Conservation (phyloP, 1,140 invertebrate species). For the Bombus balteatus region DNA sequence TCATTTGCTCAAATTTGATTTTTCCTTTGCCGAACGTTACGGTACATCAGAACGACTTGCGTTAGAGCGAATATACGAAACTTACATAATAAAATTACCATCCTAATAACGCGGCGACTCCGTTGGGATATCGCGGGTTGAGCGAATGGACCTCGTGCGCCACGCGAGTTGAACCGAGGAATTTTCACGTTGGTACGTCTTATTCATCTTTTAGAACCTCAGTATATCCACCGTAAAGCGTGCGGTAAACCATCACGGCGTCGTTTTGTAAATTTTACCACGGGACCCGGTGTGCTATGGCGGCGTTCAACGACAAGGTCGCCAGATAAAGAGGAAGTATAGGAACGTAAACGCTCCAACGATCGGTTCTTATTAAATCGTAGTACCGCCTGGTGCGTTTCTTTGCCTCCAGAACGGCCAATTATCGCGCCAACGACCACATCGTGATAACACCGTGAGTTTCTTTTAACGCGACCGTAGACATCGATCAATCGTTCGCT, state of each 20-base stretch:
- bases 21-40: not conserved
- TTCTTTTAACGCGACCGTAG: not conserved
- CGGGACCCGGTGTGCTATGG: not conserved
- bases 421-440: conserved; percentile 1
- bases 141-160: not conserved
- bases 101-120: not conserved
- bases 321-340: too few relatives aligned
- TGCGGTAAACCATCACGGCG: too few relatives aligned
- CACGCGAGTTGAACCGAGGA: not conserved
- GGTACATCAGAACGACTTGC: too few relatives aligned
- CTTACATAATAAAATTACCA: not conserved
- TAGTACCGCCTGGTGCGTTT: not conserved
- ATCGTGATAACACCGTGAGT: not conserved
- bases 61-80: not conserved
- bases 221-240: not conserved
- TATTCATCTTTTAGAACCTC: not conserved
- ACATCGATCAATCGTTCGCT: not conserved
- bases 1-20: not conserved
- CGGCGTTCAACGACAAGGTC: not conserved
- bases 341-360: too few relatives aligned
- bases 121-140: too few relatives aligned
- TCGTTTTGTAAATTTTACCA: not conserved
- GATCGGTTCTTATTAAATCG: not conserved
- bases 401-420: not conserved
- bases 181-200: not conserved